Evolutionary conservation across 2,888 invertebrate genomes (phyloP), one percentile per base, ranked within the genome.

Genomic region (Leptinotarsa tumamoca): DNA sequence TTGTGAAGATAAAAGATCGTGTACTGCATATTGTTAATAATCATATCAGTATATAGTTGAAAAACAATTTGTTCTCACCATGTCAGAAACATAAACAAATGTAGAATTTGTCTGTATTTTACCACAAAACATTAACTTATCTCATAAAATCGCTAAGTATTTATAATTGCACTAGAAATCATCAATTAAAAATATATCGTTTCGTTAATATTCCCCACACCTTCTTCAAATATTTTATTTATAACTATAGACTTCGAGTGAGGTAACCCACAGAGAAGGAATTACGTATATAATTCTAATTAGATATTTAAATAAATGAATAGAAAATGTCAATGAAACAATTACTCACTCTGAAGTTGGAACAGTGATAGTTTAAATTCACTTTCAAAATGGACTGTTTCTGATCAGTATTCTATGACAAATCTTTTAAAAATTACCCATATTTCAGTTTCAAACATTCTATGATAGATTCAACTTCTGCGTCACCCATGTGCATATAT

Each of bases 161-260:
- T 58, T 58, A 58, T 58, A 58, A 58, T 27, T 14, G 4, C 58
- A 58, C 15, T 23, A 2, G 4, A 23, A 58, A 58, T 58, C 23
- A 58, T 58, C 58, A 58, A 23, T 58, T 14, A 23, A 17, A 58
- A 58, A 58, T 58, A 58, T 58, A 58, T 58, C 23, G 58, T 15
- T 58, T 58, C 23, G 21, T 58, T 58, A 58, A 58, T 58, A 23
- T 23, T 23, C 23, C 4, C 58, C 58, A 58, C 58, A 58, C 58
- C 58, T 58, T 58, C 58, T 21, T 58, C 23, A 15, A 58, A 58
- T 58, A 58, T 58, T 58, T 52, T n/a, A 52, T 52, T 52, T 52
- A 15, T 52, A 52, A 5, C 4, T 4, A 52, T 52, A 7, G 52
- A 52, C 17, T 52, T 58, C 58, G 18, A 21, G 21, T 58, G 18